A percentile compares a stretch with the other conserved stretches of the same genome.
phyloP scores from a whole-genome alignment of 2,113 vertebrate species.

The Lepisosteus osseus region DNA sequence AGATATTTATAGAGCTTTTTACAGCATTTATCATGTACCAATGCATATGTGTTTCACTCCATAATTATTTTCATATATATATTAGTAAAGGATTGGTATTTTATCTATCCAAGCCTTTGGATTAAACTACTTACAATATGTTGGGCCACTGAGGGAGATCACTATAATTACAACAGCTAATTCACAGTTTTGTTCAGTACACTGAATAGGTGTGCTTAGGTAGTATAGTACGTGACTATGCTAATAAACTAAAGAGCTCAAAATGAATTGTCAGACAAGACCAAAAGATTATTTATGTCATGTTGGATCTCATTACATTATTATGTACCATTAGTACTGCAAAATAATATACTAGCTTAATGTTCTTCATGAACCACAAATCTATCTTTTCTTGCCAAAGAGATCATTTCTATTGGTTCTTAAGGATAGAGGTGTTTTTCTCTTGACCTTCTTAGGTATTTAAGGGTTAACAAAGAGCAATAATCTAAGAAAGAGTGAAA shows the following conservation, averaged over 20 bases:
- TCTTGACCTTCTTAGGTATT: too few species aligned
- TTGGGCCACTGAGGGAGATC: too few species aligned
- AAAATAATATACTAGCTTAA: slow-evolving; percentile 30
- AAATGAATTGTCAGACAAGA: slow-evolving; percentile 24
- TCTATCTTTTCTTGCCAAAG: slow-evolving; percentile 2
- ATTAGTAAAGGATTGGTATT: too few species aligned
- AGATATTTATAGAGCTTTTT: too few species aligned
- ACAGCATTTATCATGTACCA: too few species aligned
- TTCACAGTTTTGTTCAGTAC: slow-evolving; percentile 17
- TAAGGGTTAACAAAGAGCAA: too few species aligned
- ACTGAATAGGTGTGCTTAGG: background rate
- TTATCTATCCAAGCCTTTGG: too few species aligned
- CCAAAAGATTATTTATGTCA: slow-evolving; percentile 38
- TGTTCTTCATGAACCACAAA: slow-evolving; percentile 21
- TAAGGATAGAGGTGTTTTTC: too few species aligned
- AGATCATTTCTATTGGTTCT: background rate
- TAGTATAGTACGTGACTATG: background rate
- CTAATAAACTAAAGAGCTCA: slow-evolving; percentile 29
- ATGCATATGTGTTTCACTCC: too few species aligned
- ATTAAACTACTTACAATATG: too few species aligned
- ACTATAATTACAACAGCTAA: slow-evolving; percentile 7
- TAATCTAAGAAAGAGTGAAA: background rate
- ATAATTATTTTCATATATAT: too few species aligned
- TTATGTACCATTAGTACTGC: slow-evolving; percentile 31
- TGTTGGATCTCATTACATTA: slow-evolving; percentile 48